phyloP scores from a whole-genome alignment of 2,113 vertebrate genomes.

The Siniperca chuatsi region DNA sequence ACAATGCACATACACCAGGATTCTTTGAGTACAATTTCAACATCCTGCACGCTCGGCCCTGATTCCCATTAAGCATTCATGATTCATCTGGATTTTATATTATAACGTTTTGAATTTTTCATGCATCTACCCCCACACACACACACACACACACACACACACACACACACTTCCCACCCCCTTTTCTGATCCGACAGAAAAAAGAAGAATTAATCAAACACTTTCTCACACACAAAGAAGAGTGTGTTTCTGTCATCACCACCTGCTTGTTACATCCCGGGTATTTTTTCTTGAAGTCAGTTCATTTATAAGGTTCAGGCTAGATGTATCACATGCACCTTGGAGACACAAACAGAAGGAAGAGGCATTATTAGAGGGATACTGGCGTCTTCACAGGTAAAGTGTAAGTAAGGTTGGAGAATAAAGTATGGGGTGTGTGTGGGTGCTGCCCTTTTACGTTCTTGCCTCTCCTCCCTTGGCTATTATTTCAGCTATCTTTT shows the following conservation, averaged over 20 bases:
- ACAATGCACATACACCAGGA: conserved; percentile 37
- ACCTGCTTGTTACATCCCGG: conserved; percentile 59
- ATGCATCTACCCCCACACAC: conserved; percentile 57
- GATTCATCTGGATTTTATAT: conserved; percentile 86
- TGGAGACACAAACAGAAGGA: conserved; percentile 53
- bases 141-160: too few species aligned
- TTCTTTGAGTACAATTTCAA: conserved; percentile 75
- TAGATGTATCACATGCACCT: conserved; percentile 46
- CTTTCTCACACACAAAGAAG: conserved; percentile 54
- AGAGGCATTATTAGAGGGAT: conserved; percentile 52
- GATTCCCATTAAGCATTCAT: conserved; percentile 85
- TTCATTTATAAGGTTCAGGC: conserved; percentile 49
- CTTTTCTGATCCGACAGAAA: conserved; percentile 63
- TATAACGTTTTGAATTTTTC: conserved; percentile 85
- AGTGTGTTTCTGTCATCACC: conserved; percentile 43
- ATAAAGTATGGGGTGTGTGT: conserved; percentile 31
- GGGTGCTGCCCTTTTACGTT: conserved; percentile 57
- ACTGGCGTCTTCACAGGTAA: conserved; percentile 57
- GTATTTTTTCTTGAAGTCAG: conserved; percentile 32
- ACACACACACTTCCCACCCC: conserved; percentile 14
- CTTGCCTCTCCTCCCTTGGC: conserved; percentile 16
- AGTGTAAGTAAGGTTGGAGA: conserved; percentile 32
- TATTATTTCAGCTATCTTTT: conserved; percentile 75
- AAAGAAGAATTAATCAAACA: conserved; percentile 73
- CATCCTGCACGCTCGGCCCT: conserved; percentile 62